Conservation (phyloP, 2,113 vertebrate species). For the Barbus barbus region DNA sequence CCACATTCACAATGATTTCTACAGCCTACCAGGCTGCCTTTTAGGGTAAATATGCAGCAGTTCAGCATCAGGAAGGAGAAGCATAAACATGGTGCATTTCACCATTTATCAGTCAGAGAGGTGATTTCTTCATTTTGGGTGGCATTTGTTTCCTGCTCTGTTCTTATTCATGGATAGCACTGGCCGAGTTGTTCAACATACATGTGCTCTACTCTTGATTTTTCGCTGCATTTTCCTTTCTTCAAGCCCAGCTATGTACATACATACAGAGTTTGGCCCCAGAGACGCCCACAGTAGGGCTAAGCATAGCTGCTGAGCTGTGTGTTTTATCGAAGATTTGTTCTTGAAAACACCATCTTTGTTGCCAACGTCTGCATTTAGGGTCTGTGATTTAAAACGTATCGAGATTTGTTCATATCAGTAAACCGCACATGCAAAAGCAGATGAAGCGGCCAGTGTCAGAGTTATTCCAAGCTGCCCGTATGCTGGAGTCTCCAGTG, state of each 20-base stretch:
- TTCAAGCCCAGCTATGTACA: slow-evolving; percentile 24
- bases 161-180: slow-evolving; percentile 64
- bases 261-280: slow-evolving; percentile 36
- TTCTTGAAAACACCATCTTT: slow-evolving; percentile 47
- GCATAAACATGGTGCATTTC: slow-evolving; percentile 35
- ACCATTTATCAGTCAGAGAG: slow-evolving; percentile 44
- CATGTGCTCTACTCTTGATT: slow-evolving; percentile 55
- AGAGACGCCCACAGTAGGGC: slow-evolving; percentile 47
- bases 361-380: slow-evolving; percentile 49
- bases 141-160: neutral
- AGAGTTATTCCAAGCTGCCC: slow-evolving; percentile 60
- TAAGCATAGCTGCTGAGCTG: slow-evolving; percentile 33
- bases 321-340: slow-evolving; percentile 46
- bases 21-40: slow-evolving; percentile 68
- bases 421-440: slow-evolving; percentile 54
- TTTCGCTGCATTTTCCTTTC: slow-evolving; percentile 3
- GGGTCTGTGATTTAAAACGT: slow-evolving; percentile 51
- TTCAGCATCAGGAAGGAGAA: slow-evolving; percentile 59
- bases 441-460: slow-evolving; percentile 54
- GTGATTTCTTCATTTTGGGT: slow-evolving; percentile 7
- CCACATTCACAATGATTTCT: slow-evolving; percentile 71
- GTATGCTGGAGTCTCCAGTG: slow-evolving; percentile 56
- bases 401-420: slow-evolving; percentile 45
- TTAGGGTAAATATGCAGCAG: slow-evolving; percentile 67
- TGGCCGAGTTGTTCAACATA: slow-evolving; percentile 45